These are phyloP conservation scores for Potorous gilbertii DNA, from an alignment of 2,797 vertebrate species.

Conservation along the genomic window DNA sequence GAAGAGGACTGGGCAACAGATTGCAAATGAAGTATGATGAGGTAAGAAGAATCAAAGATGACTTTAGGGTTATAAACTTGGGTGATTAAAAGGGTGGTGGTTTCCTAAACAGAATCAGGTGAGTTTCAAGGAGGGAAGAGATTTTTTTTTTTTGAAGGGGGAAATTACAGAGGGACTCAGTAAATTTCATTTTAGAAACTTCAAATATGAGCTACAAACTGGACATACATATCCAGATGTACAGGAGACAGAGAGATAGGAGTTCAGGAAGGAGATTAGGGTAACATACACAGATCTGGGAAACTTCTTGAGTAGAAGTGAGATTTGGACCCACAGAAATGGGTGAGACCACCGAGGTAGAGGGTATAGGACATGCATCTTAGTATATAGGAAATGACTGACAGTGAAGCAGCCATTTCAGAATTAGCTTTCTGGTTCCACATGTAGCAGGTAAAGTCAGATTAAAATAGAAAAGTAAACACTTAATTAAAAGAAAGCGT, in stretches of 20 bases:
- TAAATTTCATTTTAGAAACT: not conserved
- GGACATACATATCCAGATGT: not conserved
- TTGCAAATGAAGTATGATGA: not conserved
- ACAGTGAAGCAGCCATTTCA: not conserved
- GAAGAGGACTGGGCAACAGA: not conserved
- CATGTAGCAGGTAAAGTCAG: not conserved
- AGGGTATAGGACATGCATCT: not conserved
- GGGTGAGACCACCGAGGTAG: not conserved
- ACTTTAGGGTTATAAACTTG: not conserved
- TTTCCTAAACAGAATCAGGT: not conserved
- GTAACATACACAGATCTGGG: not conserved
- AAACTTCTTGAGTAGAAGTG: not conserved
- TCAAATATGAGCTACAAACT: not conserved
- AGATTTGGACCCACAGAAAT: not conserved
- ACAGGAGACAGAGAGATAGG: not conserved
- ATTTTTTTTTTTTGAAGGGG: not conserved
- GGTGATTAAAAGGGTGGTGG: not conserved
- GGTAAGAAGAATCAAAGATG: not conserved
- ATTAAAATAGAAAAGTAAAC: not conserved
- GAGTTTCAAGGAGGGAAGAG: not conserved
- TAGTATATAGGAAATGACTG: not conserved
- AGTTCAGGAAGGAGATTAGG: not conserved
- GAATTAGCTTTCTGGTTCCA: not conserved
- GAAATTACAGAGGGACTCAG: not conserved
- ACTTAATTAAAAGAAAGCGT: not conserved